phyloP scores from a whole-genome alignment of 2,888 invertebrate species.

The Rhingia campestris region DNA sequence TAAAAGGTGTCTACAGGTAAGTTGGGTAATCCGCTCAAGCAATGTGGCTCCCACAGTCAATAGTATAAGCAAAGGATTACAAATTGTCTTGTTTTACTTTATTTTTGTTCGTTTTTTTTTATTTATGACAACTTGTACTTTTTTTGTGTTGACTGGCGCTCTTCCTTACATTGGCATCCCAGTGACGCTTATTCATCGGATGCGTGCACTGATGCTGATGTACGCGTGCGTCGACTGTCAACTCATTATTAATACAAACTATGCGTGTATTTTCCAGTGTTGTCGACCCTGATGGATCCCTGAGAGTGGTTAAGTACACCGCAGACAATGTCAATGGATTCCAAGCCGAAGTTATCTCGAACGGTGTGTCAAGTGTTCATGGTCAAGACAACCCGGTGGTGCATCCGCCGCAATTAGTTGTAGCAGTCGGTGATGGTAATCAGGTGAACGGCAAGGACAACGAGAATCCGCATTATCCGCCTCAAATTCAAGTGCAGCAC shows the following conservation, averaged over 20 bases:
- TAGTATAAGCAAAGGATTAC: conserved; percentile 30
- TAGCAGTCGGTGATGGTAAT: conserved; percentile 32
- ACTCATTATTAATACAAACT: conserved; percentile 37
- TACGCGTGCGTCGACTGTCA: too few species aligned
- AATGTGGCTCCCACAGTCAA: conserved; percentile 35
- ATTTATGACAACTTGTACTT: background rate
- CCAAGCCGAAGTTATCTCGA: conserved; percentile 84
- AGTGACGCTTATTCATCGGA: conserved; percentile 39
- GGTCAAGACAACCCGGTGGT: conserved; percentile 76
- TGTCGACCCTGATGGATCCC: conserved; percentile 89
- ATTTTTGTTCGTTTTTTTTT: conserved; percentile 10
- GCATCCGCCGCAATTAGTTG: conserved; percentile 48
- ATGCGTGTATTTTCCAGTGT: conserved; percentile 82
- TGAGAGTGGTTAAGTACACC: conserved; percentile 88
- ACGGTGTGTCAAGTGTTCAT: conserved; percentile 79
- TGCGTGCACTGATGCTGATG: conserved; percentile 24
- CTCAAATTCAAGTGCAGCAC: conserved; percentile 73
- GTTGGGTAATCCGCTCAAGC: conserved; percentile 68
- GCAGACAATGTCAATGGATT: conserved; percentile 90
- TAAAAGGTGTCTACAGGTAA: conserved; percentile 87
- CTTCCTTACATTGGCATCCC: conserved; percentile 3
- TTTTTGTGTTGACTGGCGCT: conserved; percentile 22
- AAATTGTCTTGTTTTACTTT: conserved; percentile 28
- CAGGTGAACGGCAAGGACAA: conserved; percentile 62
- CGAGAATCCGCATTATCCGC: conserved; percentile 38